phyloP scores from a whole-genome alignment of 2,113 vertebrate species.

The Apteryx owenii region DNA sequence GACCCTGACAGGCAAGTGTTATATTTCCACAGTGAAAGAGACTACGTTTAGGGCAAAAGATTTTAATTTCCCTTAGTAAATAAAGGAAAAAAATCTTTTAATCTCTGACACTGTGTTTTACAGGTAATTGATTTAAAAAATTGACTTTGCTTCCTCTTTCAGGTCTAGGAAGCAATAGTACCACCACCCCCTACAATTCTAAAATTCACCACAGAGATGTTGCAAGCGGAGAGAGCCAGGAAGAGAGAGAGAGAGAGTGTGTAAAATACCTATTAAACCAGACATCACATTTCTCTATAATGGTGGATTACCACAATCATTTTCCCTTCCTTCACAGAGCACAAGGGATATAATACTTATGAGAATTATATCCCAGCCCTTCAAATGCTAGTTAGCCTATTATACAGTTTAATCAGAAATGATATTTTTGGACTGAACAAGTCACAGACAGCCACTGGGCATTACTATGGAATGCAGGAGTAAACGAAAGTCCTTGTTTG shows the following conservation, averaged over 20 bases:
- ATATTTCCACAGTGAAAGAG: not conserved
- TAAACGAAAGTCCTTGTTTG: not conserved
- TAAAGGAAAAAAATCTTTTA: not conserved
- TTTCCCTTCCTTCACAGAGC: not conserved
- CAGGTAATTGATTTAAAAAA: slow-evolving; percentile 1
- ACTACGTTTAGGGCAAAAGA: not conserved
- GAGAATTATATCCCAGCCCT: not conserved
- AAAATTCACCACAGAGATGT: not conserved
- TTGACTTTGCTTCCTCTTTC: not conserved
- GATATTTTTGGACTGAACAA: not conserved
- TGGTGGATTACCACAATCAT: not conserved
- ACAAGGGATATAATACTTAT: not conserved
- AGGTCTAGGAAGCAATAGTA: slow-evolving; percentile 10
- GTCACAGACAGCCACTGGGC: not conserved
- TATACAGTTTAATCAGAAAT: not conserved
- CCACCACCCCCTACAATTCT: not conserved
- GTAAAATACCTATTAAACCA: slow-evolving; percentile 17
- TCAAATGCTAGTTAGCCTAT: not conserved
- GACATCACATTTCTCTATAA: not conserved
- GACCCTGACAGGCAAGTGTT: not conserved
- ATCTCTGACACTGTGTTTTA: not conserved
- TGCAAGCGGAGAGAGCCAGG: not conserved
- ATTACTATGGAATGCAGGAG: not conserved
- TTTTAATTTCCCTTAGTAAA: not conserved
- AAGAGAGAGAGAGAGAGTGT: not conserved